Evolutionary conservation across 1,140 invertebrate genomes (phyloP).

Genomic region (Sycophaga agraensis): DNA sequence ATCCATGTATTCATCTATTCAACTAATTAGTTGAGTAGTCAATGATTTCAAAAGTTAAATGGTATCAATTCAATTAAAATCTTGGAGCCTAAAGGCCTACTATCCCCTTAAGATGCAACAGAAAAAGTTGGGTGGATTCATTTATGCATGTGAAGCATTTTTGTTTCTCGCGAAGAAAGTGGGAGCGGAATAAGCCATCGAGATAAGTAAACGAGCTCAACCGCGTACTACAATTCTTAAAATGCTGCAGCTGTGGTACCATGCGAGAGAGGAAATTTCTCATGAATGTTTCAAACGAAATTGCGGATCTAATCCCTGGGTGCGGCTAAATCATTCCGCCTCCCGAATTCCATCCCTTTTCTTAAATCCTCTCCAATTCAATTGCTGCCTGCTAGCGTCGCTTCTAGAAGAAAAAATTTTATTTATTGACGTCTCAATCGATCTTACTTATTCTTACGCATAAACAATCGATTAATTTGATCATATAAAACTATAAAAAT

Average conservation of each 20-base stretch:
- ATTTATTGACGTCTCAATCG: background rate
- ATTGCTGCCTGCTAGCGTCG: no score
- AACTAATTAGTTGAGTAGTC: no score
- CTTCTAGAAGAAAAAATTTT: no score
- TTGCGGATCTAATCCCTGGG: slow-evolving; percentile 53
- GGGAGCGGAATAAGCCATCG: slow-evolving; percentile 38
- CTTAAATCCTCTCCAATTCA: slow-evolving; percentile 15
- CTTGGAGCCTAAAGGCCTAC: no score
- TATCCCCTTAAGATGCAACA: no score
- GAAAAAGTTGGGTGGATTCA: slow-evolving; percentile 36
- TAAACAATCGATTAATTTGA: no score
- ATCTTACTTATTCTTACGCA: background rate
- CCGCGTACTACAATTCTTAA: slow-evolving; percentile 48
- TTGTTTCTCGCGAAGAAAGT: slow-evolving; percentile 27
- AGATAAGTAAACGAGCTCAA: slow-evolving; percentile 46
- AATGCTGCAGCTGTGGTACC: slow-evolving; percentile 40
- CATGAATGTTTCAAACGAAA: slow-evolving; percentile 56
- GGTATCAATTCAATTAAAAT: no score
- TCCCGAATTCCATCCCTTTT: slow-evolving; percentile 28
- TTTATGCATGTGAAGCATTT: slow-evolving; percentile 43
- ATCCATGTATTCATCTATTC: no score
- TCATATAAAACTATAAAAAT: no score
- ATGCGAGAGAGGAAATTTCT: slow-evolving; percentile 47
- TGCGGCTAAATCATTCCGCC: slow-evolving; percentile 51
- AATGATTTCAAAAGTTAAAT: no score